A percentile compares a stretch with the other conserved stretches of the same genome.
Conservation (phyloP, 2,888 invertebrate genomes). For the Erannis defoliaria region DNA sequence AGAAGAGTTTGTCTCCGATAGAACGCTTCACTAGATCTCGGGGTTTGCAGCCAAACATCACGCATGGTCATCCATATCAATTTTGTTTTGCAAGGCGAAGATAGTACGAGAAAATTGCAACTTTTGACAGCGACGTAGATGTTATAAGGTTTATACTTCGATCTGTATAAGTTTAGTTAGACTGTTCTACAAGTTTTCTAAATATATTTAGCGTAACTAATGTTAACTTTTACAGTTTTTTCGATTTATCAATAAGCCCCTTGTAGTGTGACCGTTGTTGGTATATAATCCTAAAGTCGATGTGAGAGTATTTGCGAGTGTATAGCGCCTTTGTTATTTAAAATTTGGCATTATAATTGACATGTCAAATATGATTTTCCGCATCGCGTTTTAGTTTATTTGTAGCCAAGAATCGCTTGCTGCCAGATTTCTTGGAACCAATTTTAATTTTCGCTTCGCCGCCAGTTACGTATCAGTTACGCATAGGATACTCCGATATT, state of each 20-base stretch:
- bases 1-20: constrained; percentile 32
- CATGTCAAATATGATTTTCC: constrained; percentile 51
- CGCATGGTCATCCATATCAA: constrained; percentile 42
- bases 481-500: constrained; percentile 40
- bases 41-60: constrained; percentile 44
- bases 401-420: constrained; percentile 42
- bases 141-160: constrained; percentile 64
- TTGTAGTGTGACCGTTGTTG: constrained; percentile 54
- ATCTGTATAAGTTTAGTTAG: constrained; percentile 75
- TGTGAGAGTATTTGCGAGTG: constrained; percentile 52
- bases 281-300: constrained; percentile 50
- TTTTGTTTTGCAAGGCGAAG: constrained; percentile 61
- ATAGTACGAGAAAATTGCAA: constrained; percentile 52
- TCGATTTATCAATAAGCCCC: constrained; percentile 61
- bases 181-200: constrained; percentile 69
- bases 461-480: constrained; percentile 50
- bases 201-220: constrained; percentile 75
- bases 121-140: constrained; percentile 56
- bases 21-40: constrained; percentile 37
- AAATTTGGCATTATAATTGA: constrained; percentile 45
- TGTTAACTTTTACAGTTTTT: constrained; percentile 71
- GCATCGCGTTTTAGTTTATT: constrained; percentile 37
- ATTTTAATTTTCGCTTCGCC: constrained; percentile 58
- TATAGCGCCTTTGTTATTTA: constrained; percentile 50
- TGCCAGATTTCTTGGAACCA: constrained; percentile 52